A percentile compares a stretch with the other conserved stretches of the same genome.
These are phyloP conservation scores for Otocyon megalotis DNA, from an alignment of 2,113 vertebrate genomes.

Conservation along the genomic window DNA sequence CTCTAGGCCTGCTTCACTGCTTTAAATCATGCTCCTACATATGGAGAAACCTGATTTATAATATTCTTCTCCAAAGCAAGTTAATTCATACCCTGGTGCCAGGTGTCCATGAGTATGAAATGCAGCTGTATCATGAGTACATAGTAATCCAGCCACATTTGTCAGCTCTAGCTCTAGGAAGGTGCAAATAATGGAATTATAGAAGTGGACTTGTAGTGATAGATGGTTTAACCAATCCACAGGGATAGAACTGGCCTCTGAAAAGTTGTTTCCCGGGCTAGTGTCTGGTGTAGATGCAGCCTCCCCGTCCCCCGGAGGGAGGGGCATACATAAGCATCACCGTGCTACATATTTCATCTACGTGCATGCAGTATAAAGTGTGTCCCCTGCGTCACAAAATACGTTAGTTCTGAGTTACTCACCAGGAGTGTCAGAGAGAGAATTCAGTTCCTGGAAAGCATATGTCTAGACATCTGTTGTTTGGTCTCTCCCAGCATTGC, in stretches of 20 bases:
- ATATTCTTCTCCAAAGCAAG: not conserved
- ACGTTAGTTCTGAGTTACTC: not conserved
- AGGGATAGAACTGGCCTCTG: not conserved
- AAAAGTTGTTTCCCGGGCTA: not conserved
- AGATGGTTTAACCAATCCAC: not conserved
- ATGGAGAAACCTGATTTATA: not conserved
- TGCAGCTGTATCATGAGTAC: not conserved
- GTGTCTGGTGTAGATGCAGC: not conserved
- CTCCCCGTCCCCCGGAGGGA: not conserved
- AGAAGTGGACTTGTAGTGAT: not conserved
- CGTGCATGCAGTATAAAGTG: fast-evolving
- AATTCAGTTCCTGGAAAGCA: not conserved
- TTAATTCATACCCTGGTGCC: not conserved
- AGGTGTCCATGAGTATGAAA: not conserved
- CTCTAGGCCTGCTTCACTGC: not conserved
- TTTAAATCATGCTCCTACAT: not conserved
- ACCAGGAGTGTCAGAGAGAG: not conserved
- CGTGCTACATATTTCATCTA: not conserved
- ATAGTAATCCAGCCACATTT: not conserved
- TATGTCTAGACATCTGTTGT: not conserved
- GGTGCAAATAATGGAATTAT: not conserved
- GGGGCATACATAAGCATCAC: not conserved
- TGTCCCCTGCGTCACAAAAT: not conserved
- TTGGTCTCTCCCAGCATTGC: not conserved
- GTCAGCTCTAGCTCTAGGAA: not conserved